Percentiles rank a stretch among this genome's conserved stretches.
Evolutionary conservation across 2,113 vertebrate species (phyloP).

Genomic region (Calyptommatus sinebrachiatus): DNA sequence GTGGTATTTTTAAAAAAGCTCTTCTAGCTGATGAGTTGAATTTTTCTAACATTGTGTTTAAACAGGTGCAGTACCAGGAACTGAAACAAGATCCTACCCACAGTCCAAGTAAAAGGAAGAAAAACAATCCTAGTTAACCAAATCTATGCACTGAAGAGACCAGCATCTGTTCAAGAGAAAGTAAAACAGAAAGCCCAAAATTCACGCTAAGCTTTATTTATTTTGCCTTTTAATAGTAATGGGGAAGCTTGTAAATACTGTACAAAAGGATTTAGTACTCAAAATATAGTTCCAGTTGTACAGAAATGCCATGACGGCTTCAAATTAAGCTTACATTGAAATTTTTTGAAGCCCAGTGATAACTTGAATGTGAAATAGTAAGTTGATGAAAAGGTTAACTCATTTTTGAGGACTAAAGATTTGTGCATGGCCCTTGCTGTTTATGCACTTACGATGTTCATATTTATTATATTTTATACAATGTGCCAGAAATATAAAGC

Average conservation of each 20-base stretch:
- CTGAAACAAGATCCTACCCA: conserved; percentile 93
- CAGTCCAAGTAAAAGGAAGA: conserved; percentile 96
- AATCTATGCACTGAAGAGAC: conserved; percentile 66
- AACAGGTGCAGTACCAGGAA: conserved; percentile 98
- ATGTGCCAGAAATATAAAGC: conserved; percentile 45
- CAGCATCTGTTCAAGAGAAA: conserved; percentile 69
- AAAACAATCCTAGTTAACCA: conserved; percentile 90
- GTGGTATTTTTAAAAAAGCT: conserved; percentile 58
- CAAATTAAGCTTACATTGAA: conserved; percentile 44
- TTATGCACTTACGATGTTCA: conserved; percentile 48
- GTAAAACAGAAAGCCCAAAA: conserved; percentile 68
- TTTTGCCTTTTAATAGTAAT: conserved; percentile 69
- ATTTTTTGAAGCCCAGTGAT: conserved; percentile 35
- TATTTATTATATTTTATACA: conserved; percentile 72
- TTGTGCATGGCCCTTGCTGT: conserved; percentile 58
- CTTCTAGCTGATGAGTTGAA: conserved; percentile 69
- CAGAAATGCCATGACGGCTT: conserved; percentile 61
- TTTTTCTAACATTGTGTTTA: conserved; percentile 83
- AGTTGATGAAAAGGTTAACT: conserved; percentile 48
- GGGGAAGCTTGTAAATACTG: conserved; percentile 74
- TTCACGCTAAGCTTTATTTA: conserved; percentile 70
- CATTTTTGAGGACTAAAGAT: conserved; percentile 49
- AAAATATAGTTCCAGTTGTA: conserved; percentile 64
- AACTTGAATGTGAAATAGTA: conserved; percentile 33
- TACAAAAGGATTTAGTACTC: conserved; percentile 70